Evolutionary conservation across 2,888 invertebrate species (phyloP), one percentile per base, ranked within the genome.

Genomic region (Latheticus oryzae): DNA sequence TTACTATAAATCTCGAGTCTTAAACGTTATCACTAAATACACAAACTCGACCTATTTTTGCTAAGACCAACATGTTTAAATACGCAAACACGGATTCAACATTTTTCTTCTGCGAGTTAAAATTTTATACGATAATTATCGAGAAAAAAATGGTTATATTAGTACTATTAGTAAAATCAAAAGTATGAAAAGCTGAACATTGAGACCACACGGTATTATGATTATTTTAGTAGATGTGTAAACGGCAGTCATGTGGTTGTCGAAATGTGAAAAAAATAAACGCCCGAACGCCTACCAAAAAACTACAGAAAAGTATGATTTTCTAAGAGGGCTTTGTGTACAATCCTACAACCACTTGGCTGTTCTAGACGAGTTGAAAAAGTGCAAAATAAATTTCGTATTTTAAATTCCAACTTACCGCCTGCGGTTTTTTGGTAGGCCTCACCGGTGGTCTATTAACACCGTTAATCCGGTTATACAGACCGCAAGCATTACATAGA

Each of bases 401-500:
- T 38, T 53, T 38, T 58, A 58, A 53, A 54, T 54, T 61, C 64
- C 56, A 68, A 78, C 79, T 78, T 67, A 85, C 83, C 71, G 84
- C 83, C 73, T 83, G 84, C 52, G 85, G 84, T 76, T 87, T 87
- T 67, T 85, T 82, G 74, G 85, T 85, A 72, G 86, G 85, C 48
- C 85, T 83, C 74, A 90, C 87, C 58, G 88, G 82, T 55, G 92
- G 92, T 64, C 93, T 83, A 80, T 91, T 92, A 76, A 90, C 83
- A 67, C 85, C 85, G 77, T 86, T 85, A 79, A 84, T 85, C 75
- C 84, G 82, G 73, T 78, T 81, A 74, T 83, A 84, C 38, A 83
- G 76, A 21, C 83, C 86, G 76, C 95, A 95, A 37, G 92, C 91
- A 78, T 93, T 93, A 81, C 95, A 95, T 62, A 93, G 83, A 74